phyloP scores from a whole-genome alignment of 2,797 vertebrate species.

The Peromyscus nudipes region DNA sequence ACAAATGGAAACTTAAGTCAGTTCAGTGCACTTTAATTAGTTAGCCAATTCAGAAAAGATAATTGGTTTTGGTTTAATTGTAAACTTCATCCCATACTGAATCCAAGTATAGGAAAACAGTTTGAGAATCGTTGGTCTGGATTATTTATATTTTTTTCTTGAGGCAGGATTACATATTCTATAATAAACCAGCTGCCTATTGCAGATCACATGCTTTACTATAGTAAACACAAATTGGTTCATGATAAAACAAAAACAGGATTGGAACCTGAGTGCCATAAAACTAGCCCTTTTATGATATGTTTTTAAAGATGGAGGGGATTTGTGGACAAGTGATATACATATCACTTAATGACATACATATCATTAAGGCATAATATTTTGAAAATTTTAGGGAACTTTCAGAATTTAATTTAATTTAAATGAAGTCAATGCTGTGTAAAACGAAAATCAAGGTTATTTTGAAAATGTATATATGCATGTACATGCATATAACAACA shows the following conservation, averaged over 20 bases:
- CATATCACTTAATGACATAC: background rate
- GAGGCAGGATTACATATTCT: background rate
- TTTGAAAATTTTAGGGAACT: background rate
- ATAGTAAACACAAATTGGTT: background rate
- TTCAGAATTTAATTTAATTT: background rate
- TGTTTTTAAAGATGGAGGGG: background rate
- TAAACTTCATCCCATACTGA: background rate
- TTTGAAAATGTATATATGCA: no score
- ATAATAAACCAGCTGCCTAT: background rate
- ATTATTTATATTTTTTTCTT: background rate
- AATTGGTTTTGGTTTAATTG: background rate
- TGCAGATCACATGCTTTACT: background rate
- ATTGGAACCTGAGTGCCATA: background rate
- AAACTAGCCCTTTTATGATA: background rate
- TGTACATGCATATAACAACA: background rate
- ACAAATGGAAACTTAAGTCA: slow-evolving; percentile 2
- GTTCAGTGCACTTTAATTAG: slow-evolving; percentile 11
- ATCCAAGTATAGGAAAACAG: background rate
- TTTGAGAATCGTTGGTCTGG: background rate
- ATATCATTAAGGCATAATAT: background rate
- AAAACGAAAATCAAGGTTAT: background rate
- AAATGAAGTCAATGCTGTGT: background rate
- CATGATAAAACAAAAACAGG: background rate
- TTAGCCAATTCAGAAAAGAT: background rate
- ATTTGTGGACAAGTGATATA: background rate